Evolutionary conservation across 1,140 invertebrate genomes (phyloP), one percentile per base, ranked within the genome.

Genomic region (Elymnias hypermnestra): DNA sequence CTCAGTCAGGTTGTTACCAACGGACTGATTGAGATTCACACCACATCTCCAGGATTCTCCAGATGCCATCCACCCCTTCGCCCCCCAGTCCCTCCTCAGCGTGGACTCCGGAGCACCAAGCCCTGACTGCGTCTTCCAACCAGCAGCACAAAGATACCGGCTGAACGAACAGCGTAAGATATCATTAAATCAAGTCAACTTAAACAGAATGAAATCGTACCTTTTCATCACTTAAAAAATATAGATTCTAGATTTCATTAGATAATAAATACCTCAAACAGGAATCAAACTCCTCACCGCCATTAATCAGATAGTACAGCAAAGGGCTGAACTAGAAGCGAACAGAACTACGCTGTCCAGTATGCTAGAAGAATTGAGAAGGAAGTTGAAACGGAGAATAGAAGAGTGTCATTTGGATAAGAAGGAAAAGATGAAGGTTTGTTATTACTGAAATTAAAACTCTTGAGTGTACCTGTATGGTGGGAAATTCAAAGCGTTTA

Each of bases 401-500:
- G 78, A 85, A 17, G 82, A 85, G 44, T 82, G 75, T 14, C 76
- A 85, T 23, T 49, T 59, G 2, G 82, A 83, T 23, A 85, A 85
- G 53, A 79, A 75, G 35, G 82, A 85, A 5, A 72, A 75, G 29
- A 63, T 85, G 61, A 85, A 79, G 60, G 81, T 61, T 3, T 12
- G 12, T 26, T 0, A 3, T 26, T n/a, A 7, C 8, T 3, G 8
- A 22, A 22, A 22, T n/a, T n/a, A n/a, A n/a, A n/a, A n/a, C n/a
- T n/a, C n/a, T n/a, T n/a, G n/a, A n/a, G n/a, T n/a, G n/a, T n/a
- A n/a, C n/a, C n/a, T n/a, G n/a, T n/a, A n/a, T n/a, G n/a, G n/a
- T n/a, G n/a, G n/a, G n/a, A n/a, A n/a, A n/a, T n/a, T n/a, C n/a
- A n/a, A n/a, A n/a, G n/a, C n/a, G n/a, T n/a, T n/a, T n/a, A n/a